These are phyloP conservation scores for Perdita meconis DNA, from an alignment of 2,888 invertebrate genomes.

Conservation along the genomic window DNA sequence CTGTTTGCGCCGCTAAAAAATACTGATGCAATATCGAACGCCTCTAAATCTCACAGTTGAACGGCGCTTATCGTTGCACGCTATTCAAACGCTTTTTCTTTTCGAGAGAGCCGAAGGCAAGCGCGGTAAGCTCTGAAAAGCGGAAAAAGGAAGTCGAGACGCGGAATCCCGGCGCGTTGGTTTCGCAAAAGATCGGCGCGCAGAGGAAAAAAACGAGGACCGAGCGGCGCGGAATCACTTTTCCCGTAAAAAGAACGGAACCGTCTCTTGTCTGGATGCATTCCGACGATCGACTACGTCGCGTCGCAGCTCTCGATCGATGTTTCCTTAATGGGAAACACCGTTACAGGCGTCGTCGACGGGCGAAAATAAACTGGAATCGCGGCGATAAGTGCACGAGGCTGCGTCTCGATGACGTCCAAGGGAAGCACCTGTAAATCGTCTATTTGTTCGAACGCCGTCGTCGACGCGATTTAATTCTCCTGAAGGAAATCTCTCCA, in stretches of 20 bases:
- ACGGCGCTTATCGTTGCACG: too few relatives aligned
- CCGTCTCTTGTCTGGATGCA: slow-evolving; percentile 11
- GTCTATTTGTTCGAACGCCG: slow-evolving; percentile 41
- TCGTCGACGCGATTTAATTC: slow-evolving; percentile 33
- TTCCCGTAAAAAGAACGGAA: slow-evolving; percentile 4
- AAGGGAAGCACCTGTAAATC: slow-evolving; percentile 19
- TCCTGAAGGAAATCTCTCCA: slow-evolving; percentile 13
- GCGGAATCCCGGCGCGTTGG: neutral
- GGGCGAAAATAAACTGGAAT: slow-evolving; percentile 41
- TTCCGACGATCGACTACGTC: slow-evolving; percentile 43
- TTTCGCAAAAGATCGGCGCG: neutral
- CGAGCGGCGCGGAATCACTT: slow-evolving; percentile 23
- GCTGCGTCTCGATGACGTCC: slow-evolving; percentile 6
- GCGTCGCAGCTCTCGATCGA: slow-evolving; percentile 31
- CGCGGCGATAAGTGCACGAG: slow-evolving; percentile 29
- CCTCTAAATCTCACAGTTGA: too few relatives aligned
- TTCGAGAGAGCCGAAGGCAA: too few relatives aligned
- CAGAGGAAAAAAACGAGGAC: slow-evolving; percentile 2
- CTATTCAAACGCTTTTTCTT: too few relatives aligned
- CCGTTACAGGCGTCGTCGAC: slow-evolving; percentile 15
- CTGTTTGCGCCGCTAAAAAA: too few relatives aligned
- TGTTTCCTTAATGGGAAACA: slow-evolving; percentile 41
- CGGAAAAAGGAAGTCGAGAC: neutral
- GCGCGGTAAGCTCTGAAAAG: neutral
- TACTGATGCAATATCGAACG: too few relatives aligned